Conservation (phyloP, 1,140 invertebrate genomes). For the Drusus annulatus region DNA sequence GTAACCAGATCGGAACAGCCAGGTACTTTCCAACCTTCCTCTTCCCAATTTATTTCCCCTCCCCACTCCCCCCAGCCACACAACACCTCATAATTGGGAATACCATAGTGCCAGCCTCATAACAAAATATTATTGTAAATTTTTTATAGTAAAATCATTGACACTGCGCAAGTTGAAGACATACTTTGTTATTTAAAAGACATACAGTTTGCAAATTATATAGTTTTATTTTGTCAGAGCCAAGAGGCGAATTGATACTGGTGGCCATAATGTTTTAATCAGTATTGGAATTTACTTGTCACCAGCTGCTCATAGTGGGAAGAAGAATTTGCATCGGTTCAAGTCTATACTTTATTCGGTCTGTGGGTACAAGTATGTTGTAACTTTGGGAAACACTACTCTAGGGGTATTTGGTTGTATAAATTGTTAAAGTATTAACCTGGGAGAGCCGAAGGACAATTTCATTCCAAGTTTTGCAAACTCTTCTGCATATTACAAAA, state of each 20-base stretch:
- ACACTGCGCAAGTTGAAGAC: background rate
- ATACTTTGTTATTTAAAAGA: background rate
- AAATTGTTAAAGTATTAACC: slow-evolving; percentile 18
- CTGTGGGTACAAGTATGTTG: background rate
- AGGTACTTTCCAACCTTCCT: no score
- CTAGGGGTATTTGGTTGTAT: background rate
- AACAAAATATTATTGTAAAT: no score
- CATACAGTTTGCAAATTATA: background rate
- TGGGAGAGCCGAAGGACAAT: slow-evolving; percentile 43
- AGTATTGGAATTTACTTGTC: no score
- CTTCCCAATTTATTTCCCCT: no score
- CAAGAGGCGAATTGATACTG: background rate
- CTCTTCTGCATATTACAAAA: slow-evolving; percentile 37
- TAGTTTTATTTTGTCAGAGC: background rate
- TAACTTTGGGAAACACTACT: background rate
- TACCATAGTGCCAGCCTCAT: no score
- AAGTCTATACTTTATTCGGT: background rate
- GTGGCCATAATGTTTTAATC: no score
- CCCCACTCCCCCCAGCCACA: no score
- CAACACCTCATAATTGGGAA: no score
- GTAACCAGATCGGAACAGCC: no score
- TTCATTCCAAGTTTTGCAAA: slow-evolving; percentile 43
- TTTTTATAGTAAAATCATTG: background rate
- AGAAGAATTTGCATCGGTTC: no score
- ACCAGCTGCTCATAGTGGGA: no score